phyloP scores from a whole-genome alignment of 2,113 vertebrate species.

The Ictalurus furcatus region DNA sequence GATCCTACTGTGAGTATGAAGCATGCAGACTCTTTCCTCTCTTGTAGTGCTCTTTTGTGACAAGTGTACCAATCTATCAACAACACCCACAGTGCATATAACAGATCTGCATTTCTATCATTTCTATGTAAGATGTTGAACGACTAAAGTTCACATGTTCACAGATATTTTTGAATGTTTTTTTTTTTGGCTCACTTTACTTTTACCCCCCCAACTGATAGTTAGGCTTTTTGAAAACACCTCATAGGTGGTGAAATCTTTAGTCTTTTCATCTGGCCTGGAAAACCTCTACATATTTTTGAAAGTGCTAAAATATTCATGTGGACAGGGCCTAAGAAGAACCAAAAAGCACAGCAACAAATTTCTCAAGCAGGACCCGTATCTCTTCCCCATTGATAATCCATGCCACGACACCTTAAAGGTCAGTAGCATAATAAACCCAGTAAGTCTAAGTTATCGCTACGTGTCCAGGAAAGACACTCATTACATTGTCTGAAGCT shows the following conservation, averaged over 20 bases:
- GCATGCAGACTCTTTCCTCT: constrained; percentile 29
- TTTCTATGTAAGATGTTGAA: background rate
- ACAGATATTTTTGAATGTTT: background rate
- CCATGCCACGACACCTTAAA: constrained; percentile 12
- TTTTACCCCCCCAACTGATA: background rate
- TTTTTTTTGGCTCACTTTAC: background rate
- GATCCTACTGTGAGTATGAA: constrained; percentile 25
- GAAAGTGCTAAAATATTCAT: background rate
- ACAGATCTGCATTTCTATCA: background rate
- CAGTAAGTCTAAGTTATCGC: background rate
- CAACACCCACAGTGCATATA: background rate
- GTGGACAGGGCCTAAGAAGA: background rate
- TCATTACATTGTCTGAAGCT: constrained; percentile 30
- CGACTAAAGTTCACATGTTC: background rate
- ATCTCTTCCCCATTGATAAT: constrained; percentile 20
- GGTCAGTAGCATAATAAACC: constrained; percentile 23
- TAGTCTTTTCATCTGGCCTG: background rate
- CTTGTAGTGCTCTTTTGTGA: constrained; percentile 6
- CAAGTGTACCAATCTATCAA: constrained; percentile 2
- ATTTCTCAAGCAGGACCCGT: background rate
- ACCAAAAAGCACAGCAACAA: background rate
- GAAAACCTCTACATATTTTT: background rate
- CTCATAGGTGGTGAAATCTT: too few species aligned
- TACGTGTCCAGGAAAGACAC: background rate
- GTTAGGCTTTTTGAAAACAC: background rate